Percentiles rank a stretch among this genome's conserved stretches.
Evolutionary conservation across 2,113 vertebrate species (phyloP).

Genomic region (Mesembrinibis cayennensis): DNA sequence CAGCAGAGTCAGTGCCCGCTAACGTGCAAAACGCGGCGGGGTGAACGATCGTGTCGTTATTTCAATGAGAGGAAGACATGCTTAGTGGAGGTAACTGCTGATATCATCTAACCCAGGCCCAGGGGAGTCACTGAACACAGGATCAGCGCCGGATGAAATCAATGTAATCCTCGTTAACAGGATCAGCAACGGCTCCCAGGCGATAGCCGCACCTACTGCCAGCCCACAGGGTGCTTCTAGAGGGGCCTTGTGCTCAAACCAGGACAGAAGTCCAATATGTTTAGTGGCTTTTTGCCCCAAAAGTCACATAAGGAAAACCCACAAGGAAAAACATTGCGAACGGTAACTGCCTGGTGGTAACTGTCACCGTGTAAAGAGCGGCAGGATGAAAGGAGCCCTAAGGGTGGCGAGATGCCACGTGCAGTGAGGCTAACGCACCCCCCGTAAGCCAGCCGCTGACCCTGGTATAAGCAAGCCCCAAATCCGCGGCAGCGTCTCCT

Average conservation of each 20-base stretch:
- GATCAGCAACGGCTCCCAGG: neutral
- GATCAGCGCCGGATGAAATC: accelerated
- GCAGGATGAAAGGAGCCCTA: neutral
- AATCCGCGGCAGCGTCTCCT: accelerated
- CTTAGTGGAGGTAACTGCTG: neutral
- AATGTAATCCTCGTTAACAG: neutral
- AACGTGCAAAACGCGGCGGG: neutral
- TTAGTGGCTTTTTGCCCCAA: neutral
- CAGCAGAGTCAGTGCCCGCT: accelerated
- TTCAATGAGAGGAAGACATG: too few relatives aligned
- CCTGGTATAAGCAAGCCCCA: neutral
- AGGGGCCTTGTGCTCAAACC: neutral
- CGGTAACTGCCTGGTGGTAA: accelerated
- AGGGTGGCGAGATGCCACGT: accelerated
- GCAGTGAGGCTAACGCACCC: neutral
- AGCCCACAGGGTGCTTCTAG: neutral
- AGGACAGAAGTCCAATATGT: accelerated
- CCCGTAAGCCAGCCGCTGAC: accelerated
- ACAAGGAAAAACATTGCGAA: accelerated
- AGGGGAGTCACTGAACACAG: neutral
- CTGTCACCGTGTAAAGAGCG: accelerated
- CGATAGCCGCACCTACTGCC: neutral
- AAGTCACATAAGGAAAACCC: accelerated
- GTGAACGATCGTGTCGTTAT: neutral
- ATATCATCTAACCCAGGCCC: neutral